Base-by-base conservation (phyloP, 2,888 invertebrate genomes). In the Lasioglossum lativentre region DNA sequence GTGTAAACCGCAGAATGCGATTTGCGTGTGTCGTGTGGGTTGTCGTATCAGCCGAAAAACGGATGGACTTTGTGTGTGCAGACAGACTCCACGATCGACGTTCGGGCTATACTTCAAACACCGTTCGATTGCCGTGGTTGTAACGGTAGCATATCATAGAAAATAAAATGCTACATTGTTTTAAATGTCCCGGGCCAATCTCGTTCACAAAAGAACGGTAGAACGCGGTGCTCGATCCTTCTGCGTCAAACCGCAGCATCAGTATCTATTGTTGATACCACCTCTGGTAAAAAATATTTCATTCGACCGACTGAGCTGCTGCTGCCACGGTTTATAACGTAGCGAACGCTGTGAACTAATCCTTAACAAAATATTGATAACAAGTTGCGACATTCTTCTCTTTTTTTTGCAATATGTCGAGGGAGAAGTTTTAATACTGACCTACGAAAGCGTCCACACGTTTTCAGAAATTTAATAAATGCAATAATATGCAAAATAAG, bases 1-100 rank as follows among this genome's bases (percentile, higher is more conserved):
- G 71, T 81, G 82, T 83, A 89, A 87, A 88, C 85, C 84, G 81
- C 87, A 76, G 74, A 38, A 68, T 72, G 34, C 56, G 74, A 83
- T 85, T 83, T 74, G 16, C 82, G 72, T 30, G 80, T 74, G 30
- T 47, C 72, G 45, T 30, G 72, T 19, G 72, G 45, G n/a, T n/a
- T 70, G 40, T 38, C 70, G 70, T 70, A 40, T 40, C 38, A 38
- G 70, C 70, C 30, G 34, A 73, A 52, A 73, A 73, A 73, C 73
- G 23, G 52, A 52, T 23, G 34, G 52, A 30, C 34, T 23, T 34
- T 38, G 38, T 23, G 6, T 14, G 34, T 19, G 45, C 30, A 73
- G 70, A 40, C 70, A 40, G 70, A 40, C 23, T n/a, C 40, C 38
- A 5, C 40, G 40, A 40, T 38, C 70, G 70, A 70, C 70, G 19